Base-by-base conservation (phyloP, 2,113 vertebrate genomes). In the Vanacampus margaritifer region DNA sequence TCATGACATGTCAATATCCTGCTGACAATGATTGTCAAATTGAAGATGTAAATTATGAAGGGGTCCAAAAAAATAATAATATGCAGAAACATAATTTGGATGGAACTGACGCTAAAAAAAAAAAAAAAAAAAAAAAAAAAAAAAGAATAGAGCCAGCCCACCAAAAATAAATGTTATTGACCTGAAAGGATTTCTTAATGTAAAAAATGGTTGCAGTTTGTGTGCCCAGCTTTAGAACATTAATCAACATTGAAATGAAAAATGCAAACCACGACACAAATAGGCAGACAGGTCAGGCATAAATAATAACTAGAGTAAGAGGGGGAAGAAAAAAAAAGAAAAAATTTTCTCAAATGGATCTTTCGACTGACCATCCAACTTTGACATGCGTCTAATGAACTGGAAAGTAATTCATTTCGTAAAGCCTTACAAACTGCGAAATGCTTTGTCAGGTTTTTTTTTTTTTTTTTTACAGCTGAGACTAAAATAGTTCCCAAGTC, bases 1-100 rank as follows among this genome's bases (percentile, higher is more conserved):
- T 58, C 26, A 50, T 84, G 65, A 62, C 76, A 74, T 85, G 83
- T 82, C 77, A 11, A 87, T 88, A 85, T 72, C 66, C 56, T 65
- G 78, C 84, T 78, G 82, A 73, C 65, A 81, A 85, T 79, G 45
- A 67, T 39, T 73, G 70, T 78, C 69, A 80, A 71, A 73, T 69
- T 73, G 61, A 62, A n/a, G 5, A 59, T 35, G 6, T 58, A 12
- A 53, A 5, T 53, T 11, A 53, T 53, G 17, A 36, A 9, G 28
- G 28, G 17, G 24, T 35, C 28, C 4, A 3, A 28, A 14, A 28
- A 28, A 35, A n/a, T n/a, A 35, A 58, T 35, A 35, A 4, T 35
- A 36, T 35, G 17, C 32, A 35, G 32, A 58, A 13, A 53, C n/a
- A 53, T 10, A 10, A 53, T 53, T 13, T 53, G 51, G 51, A 59